Base-by-base conservation (phyloP, 2,797 vertebrate genomes). In the Pitangus sulphuratus region DNA sequence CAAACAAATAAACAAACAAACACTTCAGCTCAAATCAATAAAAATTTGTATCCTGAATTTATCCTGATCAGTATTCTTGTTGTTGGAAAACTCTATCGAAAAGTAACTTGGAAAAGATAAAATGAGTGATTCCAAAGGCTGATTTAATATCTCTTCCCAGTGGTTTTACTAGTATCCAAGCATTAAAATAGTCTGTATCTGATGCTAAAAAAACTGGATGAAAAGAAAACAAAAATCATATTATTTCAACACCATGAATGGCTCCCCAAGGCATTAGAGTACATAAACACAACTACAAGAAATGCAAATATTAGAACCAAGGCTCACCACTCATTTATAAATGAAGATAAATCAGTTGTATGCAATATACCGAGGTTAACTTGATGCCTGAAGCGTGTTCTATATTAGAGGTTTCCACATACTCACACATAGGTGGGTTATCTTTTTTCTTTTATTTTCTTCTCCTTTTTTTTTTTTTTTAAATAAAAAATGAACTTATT, bases 291-390 rank as follows among this genome's bases (percentile, higher is more conserved):
- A 95, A 88, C 92, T 93, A 90, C 51, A 90, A 78, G 85, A 95
- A 95, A 96, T 77, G 80, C 95, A 97, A 93, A 95, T 95, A 95
- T 76, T 96, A 82, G 70, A 95, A 93, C 45, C 83, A 70, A 39
- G 60, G 44, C 93, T 95, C 91, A 91, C 91, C 62, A 88, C 58
- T 95, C 95, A 95, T 96, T 97, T 95, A 97, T 92, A 97, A 93
- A 96, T 87, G 96, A 97, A 96, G 97, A 96, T 97, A 96, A 98
- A 97, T 98, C 97, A 96, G 75, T 96, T 92, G 89, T 71, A 79
- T 42, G 79, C 85, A 31, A 92, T 86, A 90, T 81, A 83, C 44
- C 0, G 2, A 94, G 95, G 92, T 84, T 70, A 91, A 95, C 78
- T 79, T 65, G 79, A 90, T 94, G 94, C 64, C 95, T 84, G 65